Conservation (phyloP, 2,888 invertebrate species). For the Dryomyza anilis region DNA sequence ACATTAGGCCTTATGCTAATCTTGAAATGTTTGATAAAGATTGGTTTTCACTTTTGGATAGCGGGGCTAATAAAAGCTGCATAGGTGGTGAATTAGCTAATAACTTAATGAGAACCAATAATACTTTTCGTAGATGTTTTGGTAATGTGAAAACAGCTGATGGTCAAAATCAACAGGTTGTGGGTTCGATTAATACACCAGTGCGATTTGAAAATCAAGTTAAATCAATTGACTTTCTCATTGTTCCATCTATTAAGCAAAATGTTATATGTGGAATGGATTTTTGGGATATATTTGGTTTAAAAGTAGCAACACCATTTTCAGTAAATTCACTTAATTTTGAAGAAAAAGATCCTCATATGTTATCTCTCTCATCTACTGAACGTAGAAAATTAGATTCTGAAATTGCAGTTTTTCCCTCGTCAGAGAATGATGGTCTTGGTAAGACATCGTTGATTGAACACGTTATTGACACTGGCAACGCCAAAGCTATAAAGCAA, state of each 20-base stretch:
- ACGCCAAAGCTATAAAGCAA: background rate
- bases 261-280: constrained; percentile 14
- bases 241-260: background rate
- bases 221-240: background rate
- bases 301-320: too few species aligned
- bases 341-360: background rate
- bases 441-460: background rate
- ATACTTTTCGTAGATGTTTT: background rate
- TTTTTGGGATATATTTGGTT: constrained; percentile 7
- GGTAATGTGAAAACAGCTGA: constrained; percentile 1
- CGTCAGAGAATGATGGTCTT: background rate
- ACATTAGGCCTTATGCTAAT: constrained; percentile 5
- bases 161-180: background rate
- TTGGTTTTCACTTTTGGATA: constrained; percentile 3
- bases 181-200: background rate
- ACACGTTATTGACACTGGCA: background rate
- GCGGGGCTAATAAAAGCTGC: constrained; percentile 1
- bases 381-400: background rate
- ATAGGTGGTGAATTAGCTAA: constrained; percentile 3
- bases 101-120: background rate
- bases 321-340: background rate
- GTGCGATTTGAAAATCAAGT: background rate
- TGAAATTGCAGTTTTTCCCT: background rate
- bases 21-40: background rate
- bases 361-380: background rate